Evolutionary conservation across 2,113 vertebrate species (phyloP), one percentile per base, ranked within the genome.

Genomic region (Himantopus leucocephalus): DNA sequence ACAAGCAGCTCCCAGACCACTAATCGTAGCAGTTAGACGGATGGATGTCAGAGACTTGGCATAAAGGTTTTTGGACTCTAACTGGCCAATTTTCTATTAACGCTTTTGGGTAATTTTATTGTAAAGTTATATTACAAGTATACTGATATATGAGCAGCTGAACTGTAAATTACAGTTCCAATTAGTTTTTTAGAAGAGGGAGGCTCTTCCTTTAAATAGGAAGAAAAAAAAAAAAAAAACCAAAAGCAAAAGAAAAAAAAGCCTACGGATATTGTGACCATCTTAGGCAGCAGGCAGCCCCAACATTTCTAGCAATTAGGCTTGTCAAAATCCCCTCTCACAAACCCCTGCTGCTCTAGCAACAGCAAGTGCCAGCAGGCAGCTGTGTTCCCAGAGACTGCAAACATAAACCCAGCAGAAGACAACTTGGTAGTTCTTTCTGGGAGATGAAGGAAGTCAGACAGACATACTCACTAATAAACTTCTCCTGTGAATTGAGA

Each of bases 361-460:
- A 95, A 85, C n/a, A 75, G 53, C 53, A 94, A 84, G 73, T 55
- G 58, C 75, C 93, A 96, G 88, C 87, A 93, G 62, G 91, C 73
- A 94, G 20, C 63, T 90, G 9, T 60, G 89, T 66, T 94, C 68
- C 83, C 60, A 68, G 74, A 83, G 74, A 91, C 62, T 48, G 50
- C 0, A 1, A 92, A 92, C 64, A 81, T 55, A 97, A 88, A 84
- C 43, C 22, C 66, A 92, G 67, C 59, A 96, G 78, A 97, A 73
- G 88, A 94, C 77, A 94, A 88, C 77, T 48, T 52, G 53, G 90
- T 87, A 93, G 35, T 48, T 92, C 88, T 88, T 94, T 78, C 60
- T 78, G 45, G 64, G 60, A 88, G 70, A 86, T 55, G 43, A 93
- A 89, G 52, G 64, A 90, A 89, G 35, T 20, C 75, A 91, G 70